Percentiles rank a stretch among this genome's conserved stretches.
phyloP scores from a whole-genome alignment of 2,113 vertebrate species.

The Stegostoma tigrinum region DNA sequence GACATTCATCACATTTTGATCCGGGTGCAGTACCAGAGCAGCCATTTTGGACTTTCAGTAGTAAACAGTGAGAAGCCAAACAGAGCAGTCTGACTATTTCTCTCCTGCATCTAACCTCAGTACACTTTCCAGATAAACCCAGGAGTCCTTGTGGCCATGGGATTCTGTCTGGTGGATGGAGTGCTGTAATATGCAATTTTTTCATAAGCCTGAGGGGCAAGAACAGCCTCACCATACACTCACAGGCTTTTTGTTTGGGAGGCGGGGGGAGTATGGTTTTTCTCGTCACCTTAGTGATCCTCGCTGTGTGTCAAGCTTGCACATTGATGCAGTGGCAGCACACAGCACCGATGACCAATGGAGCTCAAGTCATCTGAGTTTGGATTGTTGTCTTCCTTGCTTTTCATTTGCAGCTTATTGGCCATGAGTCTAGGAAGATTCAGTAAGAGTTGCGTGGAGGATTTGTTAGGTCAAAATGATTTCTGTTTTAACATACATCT shows the following conservation, averaged over 20 bases:
- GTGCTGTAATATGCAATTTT: background rate
- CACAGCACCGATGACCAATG: background rate
- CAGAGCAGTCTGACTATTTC: background rate
- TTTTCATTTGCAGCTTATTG: background rate
- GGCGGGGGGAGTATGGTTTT: background rate
- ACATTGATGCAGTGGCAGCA: background rate
- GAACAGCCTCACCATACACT: background rate
- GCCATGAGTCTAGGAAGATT: background rate
- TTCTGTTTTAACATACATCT: background rate
- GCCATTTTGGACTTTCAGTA: background rate
- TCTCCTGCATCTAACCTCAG: background rate
- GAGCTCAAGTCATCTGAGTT: background rate
- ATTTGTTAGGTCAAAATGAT: background rate
- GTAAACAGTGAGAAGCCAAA: background rate
- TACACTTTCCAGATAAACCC: background rate
- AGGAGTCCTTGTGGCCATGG: background rate
- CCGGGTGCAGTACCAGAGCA: background rate
- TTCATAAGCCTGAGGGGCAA: background rate
- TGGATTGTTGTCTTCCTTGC: background rate
- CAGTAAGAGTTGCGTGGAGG: background rate
- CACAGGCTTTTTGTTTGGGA: background rate
- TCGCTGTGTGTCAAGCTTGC: background rate
- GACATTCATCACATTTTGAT: background rate
- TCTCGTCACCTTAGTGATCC: background rate
- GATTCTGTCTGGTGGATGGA: background rate